Percentiles rank a stretch among this genome's conserved stretches.
phyloP scores from a whole-genome alignment of 2,113 vertebrate species.

The Notarius quadriscutis region DNA sequence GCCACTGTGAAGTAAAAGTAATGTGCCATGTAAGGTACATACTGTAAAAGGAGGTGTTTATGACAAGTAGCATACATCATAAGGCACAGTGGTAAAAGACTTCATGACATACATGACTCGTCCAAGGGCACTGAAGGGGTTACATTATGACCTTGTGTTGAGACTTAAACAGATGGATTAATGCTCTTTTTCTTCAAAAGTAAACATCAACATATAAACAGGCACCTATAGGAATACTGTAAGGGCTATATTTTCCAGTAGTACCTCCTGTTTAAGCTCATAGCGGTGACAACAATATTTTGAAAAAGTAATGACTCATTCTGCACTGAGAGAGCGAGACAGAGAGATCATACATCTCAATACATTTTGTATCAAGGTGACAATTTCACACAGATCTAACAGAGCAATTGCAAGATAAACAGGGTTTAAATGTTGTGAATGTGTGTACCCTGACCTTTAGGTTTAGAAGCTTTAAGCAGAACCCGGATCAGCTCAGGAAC shows the following conservation, averaged over 20 bases:
- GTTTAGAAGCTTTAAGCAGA: conserved; percentile 80
- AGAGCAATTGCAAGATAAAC: not conserved
- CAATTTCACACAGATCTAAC: not conserved
- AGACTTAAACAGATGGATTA: not conserved
- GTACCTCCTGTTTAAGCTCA: no score
- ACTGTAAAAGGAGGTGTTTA: no score
- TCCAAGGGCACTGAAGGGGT: no score
- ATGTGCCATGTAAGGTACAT: no score
- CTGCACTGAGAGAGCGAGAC: no score
- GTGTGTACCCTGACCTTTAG: conserved; percentile 73
- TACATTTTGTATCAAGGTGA: not conserved
- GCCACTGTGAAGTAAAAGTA: no score
- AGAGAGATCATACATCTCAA: no score
- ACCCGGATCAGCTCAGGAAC: conserved; percentile 86
- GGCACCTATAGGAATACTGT: not conserved
- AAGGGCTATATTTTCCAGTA: not conserved
- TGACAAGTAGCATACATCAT: no score
- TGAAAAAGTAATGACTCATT: no score
- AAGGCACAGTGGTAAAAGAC: no score
- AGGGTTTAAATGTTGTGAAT: not conserved
- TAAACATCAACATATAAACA: not conserved
- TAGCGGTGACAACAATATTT: no score
- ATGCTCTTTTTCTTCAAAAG: not conserved
- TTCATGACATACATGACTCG: no score
- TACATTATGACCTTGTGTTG: not conserved